Percentiles rank a stretch among this genome's conserved stretches.
Evolutionary conservation across 1,140 invertebrate genomes (phyloP).

Genomic region (Penaeus indicus): DNA sequence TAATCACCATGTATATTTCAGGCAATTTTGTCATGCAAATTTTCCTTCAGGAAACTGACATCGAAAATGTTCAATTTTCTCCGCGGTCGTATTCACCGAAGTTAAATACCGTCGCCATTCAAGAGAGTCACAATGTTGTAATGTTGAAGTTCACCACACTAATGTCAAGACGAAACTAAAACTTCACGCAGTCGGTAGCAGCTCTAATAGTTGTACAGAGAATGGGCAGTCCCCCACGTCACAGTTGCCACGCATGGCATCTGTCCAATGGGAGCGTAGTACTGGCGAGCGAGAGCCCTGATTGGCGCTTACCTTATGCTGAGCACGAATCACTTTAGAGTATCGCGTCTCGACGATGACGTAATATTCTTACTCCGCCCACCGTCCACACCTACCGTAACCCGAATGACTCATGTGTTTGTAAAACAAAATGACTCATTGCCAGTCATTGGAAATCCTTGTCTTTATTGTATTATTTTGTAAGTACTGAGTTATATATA

Average conservation of each 20-base stretch:
- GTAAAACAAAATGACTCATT: slow-evolving; percentile 34
- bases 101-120: too few relatives aligned
- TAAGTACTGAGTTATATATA: too few relatives aligned
- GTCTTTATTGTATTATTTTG: too few relatives aligned
- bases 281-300: neutral
- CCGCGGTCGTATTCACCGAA: too few relatives aligned
- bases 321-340: slow-evolving; percentile 35
- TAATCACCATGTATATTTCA: too few relatives aligned
- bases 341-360: slow-evolving; percentile 42
- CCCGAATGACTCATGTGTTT: slow-evolving; percentile 45
- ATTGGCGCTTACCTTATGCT: slow-evolving; percentile 28
- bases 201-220: slow-evolving; percentile 37
- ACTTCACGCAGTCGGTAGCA: neutral
- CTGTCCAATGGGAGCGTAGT: slow-evolving; percentile 40
- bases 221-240: slow-evolving; percentile 44
- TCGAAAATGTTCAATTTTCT: too few relatives aligned
- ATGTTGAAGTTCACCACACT: neutral
- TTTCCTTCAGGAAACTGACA: too few relatives aligned
- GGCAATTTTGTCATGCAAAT: too few relatives aligned
- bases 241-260: slow-evolving; percentile 12
- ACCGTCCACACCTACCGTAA: neutral
- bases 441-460: neutral
- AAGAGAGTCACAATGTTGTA: too few relatives aligned
- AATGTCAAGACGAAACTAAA: slow-evolving; percentile 27
- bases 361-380: slow-evolving; percentile 28